Percentiles rank a stretch among this genome's conserved stretches.
Conservation (phyloP, 1,140 invertebrate genomes). For the Orchestia grillus region DNA sequence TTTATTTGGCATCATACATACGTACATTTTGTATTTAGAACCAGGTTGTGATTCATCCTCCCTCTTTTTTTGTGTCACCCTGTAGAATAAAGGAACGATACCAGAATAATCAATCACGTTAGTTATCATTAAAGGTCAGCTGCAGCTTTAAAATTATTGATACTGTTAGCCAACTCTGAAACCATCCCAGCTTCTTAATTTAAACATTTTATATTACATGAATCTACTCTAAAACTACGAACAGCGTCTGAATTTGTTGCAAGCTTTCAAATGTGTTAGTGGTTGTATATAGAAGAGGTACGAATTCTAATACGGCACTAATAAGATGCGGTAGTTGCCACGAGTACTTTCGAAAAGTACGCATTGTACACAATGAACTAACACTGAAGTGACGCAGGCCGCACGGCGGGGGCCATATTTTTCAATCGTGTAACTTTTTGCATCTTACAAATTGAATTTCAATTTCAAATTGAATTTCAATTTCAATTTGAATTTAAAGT, state of each 20-base stretch:
- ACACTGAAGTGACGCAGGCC: background rate
- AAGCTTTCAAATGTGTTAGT: background rate
- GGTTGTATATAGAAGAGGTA: background rate
- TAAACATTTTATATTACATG: background rate
- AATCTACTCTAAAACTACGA: background rate
- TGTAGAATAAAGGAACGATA: too few species aligned
- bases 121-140: background rate
- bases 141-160: background rate
- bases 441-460: background rate
- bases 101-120: background rate
- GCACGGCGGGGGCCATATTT: background rate
- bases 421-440: background rate
- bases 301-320: background rate
- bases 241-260: background rate
- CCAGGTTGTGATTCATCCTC: too few species aligned
- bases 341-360: too few species aligned
- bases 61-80: too few species aligned
- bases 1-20: too few species aligned
- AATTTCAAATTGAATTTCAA: too few species aligned
- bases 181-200: background rate
- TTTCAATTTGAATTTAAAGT: too few species aligned
- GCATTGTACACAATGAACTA: background rate
- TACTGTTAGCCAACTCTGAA: background rate
- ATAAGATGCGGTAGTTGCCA: background rate
- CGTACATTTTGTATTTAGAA: too few species aligned